Percentiles rank a stretch among this genome's conserved stretches.
These are phyloP conservation scores for Alfaro cultratus DNA, from an alignment of 2,797 vertebrate species.

Conservation along the genomic window DNA sequence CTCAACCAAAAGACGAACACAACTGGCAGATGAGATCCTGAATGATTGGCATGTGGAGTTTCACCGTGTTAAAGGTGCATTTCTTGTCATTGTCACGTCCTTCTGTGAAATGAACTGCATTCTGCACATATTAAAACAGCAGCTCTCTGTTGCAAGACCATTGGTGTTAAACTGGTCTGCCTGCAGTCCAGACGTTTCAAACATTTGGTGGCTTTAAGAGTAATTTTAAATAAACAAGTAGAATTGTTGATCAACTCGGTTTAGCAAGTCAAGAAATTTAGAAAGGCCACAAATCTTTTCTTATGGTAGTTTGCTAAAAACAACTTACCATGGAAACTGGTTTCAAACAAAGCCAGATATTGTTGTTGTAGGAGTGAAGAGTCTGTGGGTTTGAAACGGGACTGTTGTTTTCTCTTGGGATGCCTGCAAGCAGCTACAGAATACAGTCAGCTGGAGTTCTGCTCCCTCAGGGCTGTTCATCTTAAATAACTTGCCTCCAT, in stretches of 20 bases:
- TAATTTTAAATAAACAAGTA: background rate
- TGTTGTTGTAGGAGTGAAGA: conserved; percentile 34
- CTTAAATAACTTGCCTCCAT: conserved; percentile 15
- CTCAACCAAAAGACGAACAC: background rate
- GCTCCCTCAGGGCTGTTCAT: conserved; percentile 5
- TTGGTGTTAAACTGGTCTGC: conserved; percentile 2
- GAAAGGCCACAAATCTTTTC: background rate
- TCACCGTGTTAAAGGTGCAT: background rate
- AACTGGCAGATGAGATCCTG: background rate
- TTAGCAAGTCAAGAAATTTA: background rate
- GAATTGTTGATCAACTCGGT: background rate
- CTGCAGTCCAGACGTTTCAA: background rate
- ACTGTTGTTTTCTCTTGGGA: conserved; percentile 28
- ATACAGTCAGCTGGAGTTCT: conserved; percentile 7
- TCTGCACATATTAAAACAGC: background rate
- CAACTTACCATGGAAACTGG: conserved; percentile 32
- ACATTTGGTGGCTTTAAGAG: background rate
- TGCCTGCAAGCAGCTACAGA: conserved; percentile 20
- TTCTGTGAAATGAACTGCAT: background rate
- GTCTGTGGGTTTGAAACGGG: conserved; percentile 26
- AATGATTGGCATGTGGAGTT: no score
- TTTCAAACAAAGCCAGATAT: conserved; percentile 39
- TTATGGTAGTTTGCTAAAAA: background rate
- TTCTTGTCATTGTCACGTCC: background rate
- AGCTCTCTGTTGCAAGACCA: background rate